These are phyloP conservation scores for Geotrypetes seraphini DNA, from an alignment of 2,797 vertebrate species.

Conservation along the genomic window DNA sequence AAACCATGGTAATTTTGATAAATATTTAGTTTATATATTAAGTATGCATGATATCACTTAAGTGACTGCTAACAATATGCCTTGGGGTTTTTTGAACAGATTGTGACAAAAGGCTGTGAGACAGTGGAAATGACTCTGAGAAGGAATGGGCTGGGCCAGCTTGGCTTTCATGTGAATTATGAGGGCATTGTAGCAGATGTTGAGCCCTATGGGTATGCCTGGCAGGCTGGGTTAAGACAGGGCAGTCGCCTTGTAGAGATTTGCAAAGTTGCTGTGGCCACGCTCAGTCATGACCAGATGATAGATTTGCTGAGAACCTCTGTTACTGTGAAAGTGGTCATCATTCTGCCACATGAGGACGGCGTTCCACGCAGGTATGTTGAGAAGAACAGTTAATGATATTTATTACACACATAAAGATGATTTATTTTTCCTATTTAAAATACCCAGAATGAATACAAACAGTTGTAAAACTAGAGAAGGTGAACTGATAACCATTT, in stretches of 20 bases:
- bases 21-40: no score
- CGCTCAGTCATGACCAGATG: slow-evolving; percentile 93
- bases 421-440: no score
- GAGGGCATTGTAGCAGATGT: slow-evolving; percentile 95
- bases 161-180: slow-evolving; percentile 95
- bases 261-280: slow-evolving; percentile 90
- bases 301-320: slow-evolving; percentile 92
- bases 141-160: slow-evolving; percentile 89
- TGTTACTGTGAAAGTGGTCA: slow-evolving; percentile 90
- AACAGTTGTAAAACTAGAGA: no score
- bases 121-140: slow-evolving; percentile 93
- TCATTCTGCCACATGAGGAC: slow-evolving; percentile 90
- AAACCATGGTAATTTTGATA: no score
- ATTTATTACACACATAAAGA: no score
- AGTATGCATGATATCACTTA: no score
- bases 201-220: slow-evolving; percentile 91
- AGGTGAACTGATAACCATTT: no score
- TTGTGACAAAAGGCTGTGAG: slow-evolving; percentile 88
- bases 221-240: slow-evolving; percentile 90
- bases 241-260: slow-evolving; percentile 94
- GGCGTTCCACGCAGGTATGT: slow-evolving; percentile 94
- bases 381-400: no score
- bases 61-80: no score
- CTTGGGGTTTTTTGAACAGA: slow-evolving; percentile 41
- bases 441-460: no score